These are phyloP conservation scores for Holothuria scabra DNA, from an alignment of 53 echinoderm and acorn worm species.

Conservation along the genomic window DNA sequence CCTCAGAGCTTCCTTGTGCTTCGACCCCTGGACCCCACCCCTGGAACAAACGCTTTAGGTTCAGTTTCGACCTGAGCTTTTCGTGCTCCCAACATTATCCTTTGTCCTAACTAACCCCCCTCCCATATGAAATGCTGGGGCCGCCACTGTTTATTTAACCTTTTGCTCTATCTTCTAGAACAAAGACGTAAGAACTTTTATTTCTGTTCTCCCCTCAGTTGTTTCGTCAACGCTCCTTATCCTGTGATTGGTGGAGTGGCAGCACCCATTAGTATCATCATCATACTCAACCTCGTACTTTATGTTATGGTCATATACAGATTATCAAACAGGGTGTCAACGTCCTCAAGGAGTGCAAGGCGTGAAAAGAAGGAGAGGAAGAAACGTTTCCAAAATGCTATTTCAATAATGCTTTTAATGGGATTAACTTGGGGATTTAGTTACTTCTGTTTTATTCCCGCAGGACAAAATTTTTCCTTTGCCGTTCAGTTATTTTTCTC, in stretches of 20 bases:
- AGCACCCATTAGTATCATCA: slow-evolving; percentile 74
- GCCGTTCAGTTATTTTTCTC: slow-evolving; percentile 75
- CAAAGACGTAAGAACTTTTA: background rate
- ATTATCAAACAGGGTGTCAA: slow-evolving; percentile 55
- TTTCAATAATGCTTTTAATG: slow-evolving; percentile 79
- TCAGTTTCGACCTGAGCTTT: too few species aligned
- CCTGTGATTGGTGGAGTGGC: slow-evolving; percentile 74
- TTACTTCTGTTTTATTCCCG: slow-evolving; percentile 72
- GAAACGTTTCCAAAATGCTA: slow-evolving; percentile 72
- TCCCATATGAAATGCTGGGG: too few species aligned
- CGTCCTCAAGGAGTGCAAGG: background rate
- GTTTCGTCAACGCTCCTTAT: slow-evolving; percentile 63
- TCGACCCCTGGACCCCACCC: too few species aligned
- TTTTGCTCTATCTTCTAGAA: background rate
- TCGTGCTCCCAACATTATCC: too few species aligned
- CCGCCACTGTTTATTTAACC: background rate
- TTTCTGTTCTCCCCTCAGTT: slow-evolving; percentile 54
- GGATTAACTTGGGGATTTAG: slow-evolving; percentile 84
- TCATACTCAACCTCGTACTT: slow-evolving; percentile 80
- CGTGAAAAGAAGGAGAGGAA: background rate
- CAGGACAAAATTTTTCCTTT: slow-evolving; percentile 53
- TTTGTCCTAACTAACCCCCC: too few species aligned
- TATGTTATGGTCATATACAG: slow-evolving; percentile 69
- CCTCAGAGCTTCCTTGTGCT: too few species aligned
- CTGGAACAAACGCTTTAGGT: too few species aligned